phyloP scores from a whole-genome alignment of 1,140 invertebrate genomes.

The Doryteuthis pealeii region DNA sequence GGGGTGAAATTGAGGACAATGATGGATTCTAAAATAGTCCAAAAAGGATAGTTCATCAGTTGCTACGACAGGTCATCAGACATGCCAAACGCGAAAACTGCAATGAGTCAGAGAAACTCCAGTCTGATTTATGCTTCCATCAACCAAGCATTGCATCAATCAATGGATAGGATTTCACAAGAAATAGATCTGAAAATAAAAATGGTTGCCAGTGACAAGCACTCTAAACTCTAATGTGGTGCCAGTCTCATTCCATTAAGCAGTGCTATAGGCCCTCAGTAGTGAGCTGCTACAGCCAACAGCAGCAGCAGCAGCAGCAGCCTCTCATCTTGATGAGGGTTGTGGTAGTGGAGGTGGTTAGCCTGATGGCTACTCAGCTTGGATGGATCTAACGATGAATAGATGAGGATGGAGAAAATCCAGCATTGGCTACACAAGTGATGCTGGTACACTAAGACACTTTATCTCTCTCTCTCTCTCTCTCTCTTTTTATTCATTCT shows the following conservation, averaged over 20 bases:
- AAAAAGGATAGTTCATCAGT: conserved; percentile 7
- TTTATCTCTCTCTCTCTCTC: too few relatives aligned
- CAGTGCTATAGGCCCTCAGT: neutral
- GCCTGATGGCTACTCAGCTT: too few relatives aligned
- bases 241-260: conserved; percentile 4
- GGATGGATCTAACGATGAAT: too few relatives aligned
- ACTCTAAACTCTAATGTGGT: conserved; percentile 4
- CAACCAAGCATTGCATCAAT: conserved; percentile 8
- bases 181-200: conserved; percentile 10
- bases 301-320: too few relatives aligned
- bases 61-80: conserved; percentile 2
- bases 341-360: too few relatives aligned
- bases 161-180: conserved; percentile 11
- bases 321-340: too few relatives aligned
- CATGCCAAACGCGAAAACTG: neutral
- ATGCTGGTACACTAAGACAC: too few relatives aligned
- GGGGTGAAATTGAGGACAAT: neutral
- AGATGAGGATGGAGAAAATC: too few relatives aligned
- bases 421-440: too few relatives aligned
- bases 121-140: conserved; percentile 3
- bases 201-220: conserved; percentile 1
- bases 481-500: too few relatives aligned
- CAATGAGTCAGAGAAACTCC: conserved; percentile 6
- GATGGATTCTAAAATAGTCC: neutral
- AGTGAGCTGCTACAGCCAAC: too few relatives aligned